Base-by-base conservation (phyloP, 2,113 vertebrate genomes). In the pig (Sus scrofa) region DNA sequence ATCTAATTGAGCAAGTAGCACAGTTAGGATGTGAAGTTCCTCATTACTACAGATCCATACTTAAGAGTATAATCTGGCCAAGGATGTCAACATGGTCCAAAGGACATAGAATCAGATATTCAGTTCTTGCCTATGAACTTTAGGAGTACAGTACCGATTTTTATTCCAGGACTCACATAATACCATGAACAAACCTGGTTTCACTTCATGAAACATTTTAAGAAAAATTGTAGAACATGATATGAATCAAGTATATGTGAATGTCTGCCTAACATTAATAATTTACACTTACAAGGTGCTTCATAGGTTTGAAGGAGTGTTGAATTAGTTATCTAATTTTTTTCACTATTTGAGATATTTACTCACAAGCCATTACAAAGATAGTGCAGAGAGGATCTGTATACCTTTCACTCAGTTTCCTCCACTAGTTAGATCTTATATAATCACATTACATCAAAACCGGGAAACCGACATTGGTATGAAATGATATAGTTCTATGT, bases 1-100 rank as follows among this genome's bases (percentile, higher is more conserved):
- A 73, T 37, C 14, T 63, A 58, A 89, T 74, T 83, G 83, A 96
- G 65, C 37, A 88, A 91, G 58, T 20, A 39, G 63, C 54, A 97
- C 37, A 93, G 71, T 44, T 71, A 67, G 34, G 34, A 78, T 91
- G 10, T 52, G 75, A 85, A 63, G 18, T 13, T 79, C 44, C 30
- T 81, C 3, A 79, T 18, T 73, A 44, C 27, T 94, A 77, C 7
- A 95, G 37, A 84, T 79, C 34, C 22, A 54, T 62, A 22, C 24
- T 67, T 92, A 12, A 81, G 78, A 97, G 62, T 67, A 12, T 83
- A 44, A 44, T 79, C 27, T 84, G 34, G 14, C 18, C 26, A 85
- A 88, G 71, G 50, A 79, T 26, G 24, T 85, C 63, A 83, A 67
- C 67, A 34, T 22, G 44, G 19, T 18, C 52, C 32, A 70, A 92